Evolutionary conservation across 2,113 vertebrate genomes (phyloP), one percentile per base, ranked within the genome.

Genomic region (Labeo catla): DNA sequence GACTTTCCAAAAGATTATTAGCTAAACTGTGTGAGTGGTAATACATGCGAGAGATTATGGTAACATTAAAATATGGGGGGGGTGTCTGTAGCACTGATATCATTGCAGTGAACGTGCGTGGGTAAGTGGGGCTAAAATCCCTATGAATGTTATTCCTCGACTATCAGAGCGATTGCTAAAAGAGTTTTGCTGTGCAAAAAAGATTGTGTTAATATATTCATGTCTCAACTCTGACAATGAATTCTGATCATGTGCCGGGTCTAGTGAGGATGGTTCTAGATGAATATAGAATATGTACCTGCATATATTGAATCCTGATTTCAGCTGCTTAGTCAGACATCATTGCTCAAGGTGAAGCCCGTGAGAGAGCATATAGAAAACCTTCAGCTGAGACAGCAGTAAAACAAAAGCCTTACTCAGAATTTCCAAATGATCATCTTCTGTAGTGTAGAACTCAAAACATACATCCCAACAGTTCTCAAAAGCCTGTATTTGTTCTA

Each of bases 221-320:
- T 43, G n/a, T 82, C 23, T 19, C 16, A 34, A 36, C n/a, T 87
- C 54, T 50, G 70, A 43, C 50, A 73, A 47, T 83, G 8, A 68
- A 76, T 68, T 83, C 63, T 76, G 45, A 83, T 84, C 57, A 76
- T 83, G 61, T 47, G 11, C 11, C 19, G 0, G 52, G 52, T 78
- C 63, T 63, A 61, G 16, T 8, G 86, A 59, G 7, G 66, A n/a
- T 12, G 21, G 43, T 47, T 74, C 21, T 74, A n/a, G 70, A 74
- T 47, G 50, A 43, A 49, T 4, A 80, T 8, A 66, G n/a, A 19
- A 49, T 36, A 39, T 57, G 66, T 70, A 84, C 61, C 36, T 15
- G 72, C 73, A 83, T 50, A 63, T 76, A 78, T 59, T 84, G n/a
- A 52, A 84, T 66, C 43, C 45, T 78, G 76, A 78, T 43, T 43